A percentile compares a stretch with the other conserved stretches of the same genome.
These are phyloP conservation scores for Diglossa cyanea DNA, from an alignment of 2,797 vertebrate species.

Conservation along the genomic window DNA sequence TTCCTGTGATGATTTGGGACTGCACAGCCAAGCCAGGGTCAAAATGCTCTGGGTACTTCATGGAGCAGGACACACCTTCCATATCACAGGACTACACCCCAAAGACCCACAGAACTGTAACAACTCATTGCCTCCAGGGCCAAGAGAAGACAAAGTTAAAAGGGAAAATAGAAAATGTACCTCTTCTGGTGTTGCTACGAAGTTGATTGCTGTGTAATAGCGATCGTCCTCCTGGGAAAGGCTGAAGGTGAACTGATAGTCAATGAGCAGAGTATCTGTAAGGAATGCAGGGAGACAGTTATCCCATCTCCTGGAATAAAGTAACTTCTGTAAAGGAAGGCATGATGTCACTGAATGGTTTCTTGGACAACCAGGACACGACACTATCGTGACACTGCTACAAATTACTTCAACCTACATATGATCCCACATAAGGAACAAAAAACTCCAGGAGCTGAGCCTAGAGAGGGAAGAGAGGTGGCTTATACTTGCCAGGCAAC, in stretches of 20 bases:
- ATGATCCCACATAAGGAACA: background rate
- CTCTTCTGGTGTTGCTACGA: conserved; percentile 97
- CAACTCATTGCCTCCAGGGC: fast-evolving
- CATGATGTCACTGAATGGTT: background rate
- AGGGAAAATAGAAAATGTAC: conserved; percentile 68
- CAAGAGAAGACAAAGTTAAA: background rate
- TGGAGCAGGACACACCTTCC: background rate
- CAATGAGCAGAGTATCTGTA: conserved; percentile 94
- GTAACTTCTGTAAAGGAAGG: background rate
- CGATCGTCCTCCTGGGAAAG: conserved; percentile 97
- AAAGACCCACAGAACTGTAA: fast-evolving
- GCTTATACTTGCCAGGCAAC: background rate
- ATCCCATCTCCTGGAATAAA: background rate
- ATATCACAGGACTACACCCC: fast-evolving
- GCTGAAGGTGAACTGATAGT: conserved; percentile 99
- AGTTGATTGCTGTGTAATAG: conserved; percentile 98
- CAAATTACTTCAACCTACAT: background rate
- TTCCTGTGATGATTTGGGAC: background rate
- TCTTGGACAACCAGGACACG: background rate
- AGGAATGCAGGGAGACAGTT: background rate
- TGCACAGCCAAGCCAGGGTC: background rate
- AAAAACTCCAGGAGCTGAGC: background rate
- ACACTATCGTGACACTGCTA: background rate
- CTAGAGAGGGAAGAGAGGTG: background rate
- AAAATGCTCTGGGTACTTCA: background rate